Percentiles rank a stretch among this genome's conserved stretches.
phyloP scores from a whole-genome alignment of 2,797 vertebrate species.

The Chelidonichthys spinosus region DNA sequence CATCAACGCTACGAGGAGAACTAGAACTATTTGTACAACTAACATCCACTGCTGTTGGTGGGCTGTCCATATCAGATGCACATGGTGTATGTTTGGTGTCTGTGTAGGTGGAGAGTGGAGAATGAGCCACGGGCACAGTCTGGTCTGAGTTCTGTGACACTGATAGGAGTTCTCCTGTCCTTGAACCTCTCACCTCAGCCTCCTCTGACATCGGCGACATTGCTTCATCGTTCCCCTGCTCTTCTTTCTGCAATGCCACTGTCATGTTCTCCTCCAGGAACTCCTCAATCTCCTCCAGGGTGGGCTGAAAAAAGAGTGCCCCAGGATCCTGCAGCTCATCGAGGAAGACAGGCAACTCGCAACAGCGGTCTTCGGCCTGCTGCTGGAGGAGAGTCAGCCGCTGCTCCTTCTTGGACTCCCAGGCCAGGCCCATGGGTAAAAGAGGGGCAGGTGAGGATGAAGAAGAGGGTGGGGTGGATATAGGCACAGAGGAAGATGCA shows the following conservation, averaged over 20 bases:
- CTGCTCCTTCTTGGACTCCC: constrained; percentile 86
- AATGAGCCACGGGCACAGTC: constrained; percentile 78
- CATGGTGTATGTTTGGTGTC: constrained; percentile 79
- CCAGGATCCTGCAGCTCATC: constrained; percentile 88
- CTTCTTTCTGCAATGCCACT: constrained; percentile 85
- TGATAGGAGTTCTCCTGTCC: constrained; percentile 39
- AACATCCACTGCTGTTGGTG: constrained; percentile 61
- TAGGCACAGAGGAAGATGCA: constrained; percentile 51
- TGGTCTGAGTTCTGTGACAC: constrained; percentile 85
- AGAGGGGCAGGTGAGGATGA: constrained; percentile 62
- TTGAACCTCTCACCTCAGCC: constrained; percentile 46
- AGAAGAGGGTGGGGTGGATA: constrained; percentile 72
- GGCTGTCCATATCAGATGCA: constrained; percentile 53
- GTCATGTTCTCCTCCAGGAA: constrained; percentile 99
- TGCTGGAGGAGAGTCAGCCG: constrained; percentile 71
- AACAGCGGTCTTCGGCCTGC: constrained; percentile 88
- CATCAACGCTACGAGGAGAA: constrained; percentile 66
- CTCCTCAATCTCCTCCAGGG: constrained; percentile 97
- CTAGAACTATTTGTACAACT: constrained; percentile 11
- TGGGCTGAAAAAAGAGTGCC: constrained; percentile 93
- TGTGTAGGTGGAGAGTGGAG: constrained; percentile 61
- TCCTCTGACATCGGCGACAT: constrained; percentile 66
- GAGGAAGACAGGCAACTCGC: constrained; percentile 88
- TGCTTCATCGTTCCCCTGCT: constrained; percentile 82
- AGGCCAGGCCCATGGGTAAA: constrained; percentile 78